phyloP scores from a whole-genome alignment of 2,888 invertebrate species.

The Actias luna region DNA sequence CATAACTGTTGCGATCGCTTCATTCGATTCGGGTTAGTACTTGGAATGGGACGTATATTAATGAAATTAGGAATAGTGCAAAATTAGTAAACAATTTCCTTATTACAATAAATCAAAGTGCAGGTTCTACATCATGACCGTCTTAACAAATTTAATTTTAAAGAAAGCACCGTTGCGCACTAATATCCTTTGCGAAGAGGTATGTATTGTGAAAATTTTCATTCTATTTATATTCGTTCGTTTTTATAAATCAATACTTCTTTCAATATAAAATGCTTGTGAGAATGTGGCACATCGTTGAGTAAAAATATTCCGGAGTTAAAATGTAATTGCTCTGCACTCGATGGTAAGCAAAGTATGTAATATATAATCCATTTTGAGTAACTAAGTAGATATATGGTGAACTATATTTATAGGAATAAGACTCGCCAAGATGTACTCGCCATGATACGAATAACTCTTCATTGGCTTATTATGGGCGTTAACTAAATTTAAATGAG shows the following conservation, averaged over 20 bases:
- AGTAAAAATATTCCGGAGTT: neutral
- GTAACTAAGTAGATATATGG: too few species aligned
- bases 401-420: too few species aligned
- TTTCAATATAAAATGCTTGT: neutral
- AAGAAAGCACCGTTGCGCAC: neutral
- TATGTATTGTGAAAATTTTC: constrained; percentile 4
- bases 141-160: neutral
- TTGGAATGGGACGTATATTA: neutral
- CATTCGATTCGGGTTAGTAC: neutral
- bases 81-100: neutral
- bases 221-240: constrained; percentile 15
- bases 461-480: too few species aligned
- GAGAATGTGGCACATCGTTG: neutral
- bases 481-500: too few species aligned
- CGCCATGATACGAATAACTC: too few species aligned
- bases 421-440: too few species aligned
- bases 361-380: too few species aligned
- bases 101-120: neutral
- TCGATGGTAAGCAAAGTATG: too few species aligned
- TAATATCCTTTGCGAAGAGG: constrained; percentile 10
- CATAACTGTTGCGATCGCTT: neutral
- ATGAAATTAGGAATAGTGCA: neutral
- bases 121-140: neutral
- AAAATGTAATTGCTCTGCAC: too few species aligned
- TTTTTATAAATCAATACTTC: constrained; percentile 8